Evolutionary conservation across 2,888 invertebrate species (phyloP), one percentile per base, ranked within the genome.

Genomic region (Hirtodrosophila confusa): DNA sequence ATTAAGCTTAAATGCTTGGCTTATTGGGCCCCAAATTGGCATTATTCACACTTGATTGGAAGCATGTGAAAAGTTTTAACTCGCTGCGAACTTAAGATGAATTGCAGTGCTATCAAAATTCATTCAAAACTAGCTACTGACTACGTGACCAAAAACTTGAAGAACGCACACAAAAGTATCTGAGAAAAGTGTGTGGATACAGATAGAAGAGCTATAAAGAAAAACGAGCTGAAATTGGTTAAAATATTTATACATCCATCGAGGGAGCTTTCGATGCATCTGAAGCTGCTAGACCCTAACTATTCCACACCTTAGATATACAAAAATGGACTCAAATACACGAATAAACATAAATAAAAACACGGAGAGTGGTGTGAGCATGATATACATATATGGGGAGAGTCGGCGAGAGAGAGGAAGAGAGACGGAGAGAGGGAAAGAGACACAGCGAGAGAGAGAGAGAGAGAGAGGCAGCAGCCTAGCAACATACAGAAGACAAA

Each of bases 1-100:
- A 82, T 82, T 82, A 88, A 83, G 88, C 82, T 67, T 74, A 84
- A 84, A 80, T 84, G 61, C 72, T 61, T 71, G 51, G 76, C 69
- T 76, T 57, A 69, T 72, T 78, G 69, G 61, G 47, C 47, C 64
- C 83, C 69, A 73, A 86, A 84, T 86, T 80, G 79, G 68, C 77
- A 88, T 88, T 86, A 88, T 88, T 88, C 77, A 86, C 85, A 79
- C 88, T 82, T 69, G 69, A 87, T 79, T 74, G 71, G 86, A 77
- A 64, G 68, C 85, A 85, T 88, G 88, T 69, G 85, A 87, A 87
- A 69, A 64, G 66, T 49, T 54, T 45, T 2, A 17, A 17, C 1
- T 17, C 17, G 33, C 47, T 39, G 23, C 27, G 40, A 24, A 35
- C 37, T 57, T 17, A 23, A 51, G 67, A 36, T 12, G 8, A 33